Conservation (phyloP, 2,797 vertebrate species). For the Chromis chromis region DNA sequence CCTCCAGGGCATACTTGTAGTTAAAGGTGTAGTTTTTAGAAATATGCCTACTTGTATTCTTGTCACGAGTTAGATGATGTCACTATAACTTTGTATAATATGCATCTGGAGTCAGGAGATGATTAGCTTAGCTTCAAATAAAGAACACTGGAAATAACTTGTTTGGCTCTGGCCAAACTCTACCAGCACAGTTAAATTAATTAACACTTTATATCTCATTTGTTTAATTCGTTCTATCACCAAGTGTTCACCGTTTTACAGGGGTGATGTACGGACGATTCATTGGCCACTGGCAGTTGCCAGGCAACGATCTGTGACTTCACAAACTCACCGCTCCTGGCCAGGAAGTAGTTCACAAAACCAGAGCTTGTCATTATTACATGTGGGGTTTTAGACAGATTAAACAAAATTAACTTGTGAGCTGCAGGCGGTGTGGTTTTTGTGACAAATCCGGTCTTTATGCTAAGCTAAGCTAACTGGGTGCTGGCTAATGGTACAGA, state of each 20-base stretch:
- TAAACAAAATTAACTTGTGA: constrained; percentile 1
- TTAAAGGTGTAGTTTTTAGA: constrained; percentile 9
- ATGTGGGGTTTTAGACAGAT: background rate
- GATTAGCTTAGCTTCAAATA: background rate
- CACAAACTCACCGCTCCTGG: background rate
- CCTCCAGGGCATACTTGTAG: background rate
- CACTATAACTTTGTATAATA: background rate
- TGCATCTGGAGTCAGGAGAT: background rate
- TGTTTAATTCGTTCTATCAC: background rate
- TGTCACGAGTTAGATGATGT: background rate
- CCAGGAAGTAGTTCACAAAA: background rate
- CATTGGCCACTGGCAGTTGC: background rate
- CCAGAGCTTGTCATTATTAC: background rate
- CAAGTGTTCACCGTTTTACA: background rate
- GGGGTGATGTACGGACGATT: background rate
- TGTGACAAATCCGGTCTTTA: background rate
- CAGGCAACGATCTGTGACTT: background rate
- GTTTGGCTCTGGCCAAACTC: background rate
- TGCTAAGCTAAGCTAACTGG: background rate
- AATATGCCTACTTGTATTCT: background rate
- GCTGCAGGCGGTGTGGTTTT: background rate
- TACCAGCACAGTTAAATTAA: background rate
- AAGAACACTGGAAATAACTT: background rate
- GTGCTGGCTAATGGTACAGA: background rate
- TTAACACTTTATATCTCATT: background rate